Conservation (phyloP, 2,113 vertebrate species). For the Catagonus wagneri region DNA sequence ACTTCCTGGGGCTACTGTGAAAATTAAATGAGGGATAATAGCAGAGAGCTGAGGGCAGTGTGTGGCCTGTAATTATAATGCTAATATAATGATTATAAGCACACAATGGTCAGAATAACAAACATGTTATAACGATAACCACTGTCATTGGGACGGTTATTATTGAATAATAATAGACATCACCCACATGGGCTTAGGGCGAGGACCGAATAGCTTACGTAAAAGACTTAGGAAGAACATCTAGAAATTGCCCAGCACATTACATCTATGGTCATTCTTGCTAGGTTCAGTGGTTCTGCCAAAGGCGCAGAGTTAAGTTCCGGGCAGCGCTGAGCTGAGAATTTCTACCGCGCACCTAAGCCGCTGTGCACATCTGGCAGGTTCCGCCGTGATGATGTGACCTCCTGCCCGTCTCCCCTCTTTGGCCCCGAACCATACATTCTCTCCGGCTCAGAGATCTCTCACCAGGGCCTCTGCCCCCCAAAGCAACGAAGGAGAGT, state of each 20-base stretch:
- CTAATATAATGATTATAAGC: neutral
- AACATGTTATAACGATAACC: neutral
- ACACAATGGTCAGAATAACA: neutral
- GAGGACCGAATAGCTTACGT: neutral
- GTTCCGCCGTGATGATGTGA: fast-evolving
- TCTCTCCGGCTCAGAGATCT: too few species aligned
- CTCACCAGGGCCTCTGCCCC: neutral
- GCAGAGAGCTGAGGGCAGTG: neutral
- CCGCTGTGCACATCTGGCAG: neutral
- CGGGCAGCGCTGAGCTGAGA: neutral
- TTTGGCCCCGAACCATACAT: neutral
- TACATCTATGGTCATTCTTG: neutral
- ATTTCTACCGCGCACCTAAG: neutral
- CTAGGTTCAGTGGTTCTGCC: neutral
- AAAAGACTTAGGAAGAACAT: neutral
- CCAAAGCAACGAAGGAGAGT: too few species aligned
- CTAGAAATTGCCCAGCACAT: neutral
- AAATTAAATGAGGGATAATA: neutral
- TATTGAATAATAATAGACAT: neutral
- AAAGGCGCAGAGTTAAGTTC: neutral
- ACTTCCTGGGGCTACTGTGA: neutral
- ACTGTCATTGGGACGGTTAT: neutral
- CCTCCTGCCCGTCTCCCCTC: neutral
- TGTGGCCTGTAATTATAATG: neutral
- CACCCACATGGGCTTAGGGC: neutral